A percentile compares a stretch with the other conserved stretches of the same genome.
phyloP scores from a whole-genome alignment of 2,888 invertebrate species.

The Dryobota labecula region DNA sequence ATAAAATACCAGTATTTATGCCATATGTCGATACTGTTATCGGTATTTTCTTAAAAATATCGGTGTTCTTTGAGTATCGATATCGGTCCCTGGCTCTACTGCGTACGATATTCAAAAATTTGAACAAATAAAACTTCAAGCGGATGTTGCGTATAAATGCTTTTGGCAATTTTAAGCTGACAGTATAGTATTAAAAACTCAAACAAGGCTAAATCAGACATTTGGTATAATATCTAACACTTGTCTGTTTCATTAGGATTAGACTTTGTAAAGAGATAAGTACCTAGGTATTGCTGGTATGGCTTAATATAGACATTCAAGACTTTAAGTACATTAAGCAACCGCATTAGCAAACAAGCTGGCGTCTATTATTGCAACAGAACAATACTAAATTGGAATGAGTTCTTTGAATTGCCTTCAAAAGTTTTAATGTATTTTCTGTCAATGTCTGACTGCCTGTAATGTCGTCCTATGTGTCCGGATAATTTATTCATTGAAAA shows the following conservation, averaged over 20 bases:
- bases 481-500: constrained; percentile 56
- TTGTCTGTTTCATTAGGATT: constrained; percentile 48
- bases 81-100: too few species aligned
- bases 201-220: constrained; percentile 15
- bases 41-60: too few species aligned
- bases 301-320: constrained; percentile 39
- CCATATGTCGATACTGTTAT: too few species aligned
- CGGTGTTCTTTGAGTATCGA: too few species aligned
- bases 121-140: constrained; percentile 29
- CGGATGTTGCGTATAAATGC: constrained; percentile 27
- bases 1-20: too few species aligned
- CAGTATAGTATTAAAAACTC: constrained; percentile 30
- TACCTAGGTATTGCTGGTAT: constrained; percentile 4
- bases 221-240: constrained; percentile 15
- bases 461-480: constrained; percentile 26
- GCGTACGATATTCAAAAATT: constrained; percentile 29
- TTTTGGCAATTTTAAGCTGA: constrained; percentile 31
- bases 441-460: constrained; percentile 15
- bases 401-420: constrained; percentile 22
- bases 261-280: constrained; percentile 45
- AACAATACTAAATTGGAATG: constrained; percentile 21
- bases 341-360: constrained; percentile 37
- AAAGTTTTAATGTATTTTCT: constrained; percentile 44
- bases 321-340: constrained; percentile 42
- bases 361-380: constrained; percentile 28